These are phyloP conservation scores for Euplexia lucipara DNA, from an alignment of 2,888 invertebrate genomes.

Conservation along the genomic window DNA sequence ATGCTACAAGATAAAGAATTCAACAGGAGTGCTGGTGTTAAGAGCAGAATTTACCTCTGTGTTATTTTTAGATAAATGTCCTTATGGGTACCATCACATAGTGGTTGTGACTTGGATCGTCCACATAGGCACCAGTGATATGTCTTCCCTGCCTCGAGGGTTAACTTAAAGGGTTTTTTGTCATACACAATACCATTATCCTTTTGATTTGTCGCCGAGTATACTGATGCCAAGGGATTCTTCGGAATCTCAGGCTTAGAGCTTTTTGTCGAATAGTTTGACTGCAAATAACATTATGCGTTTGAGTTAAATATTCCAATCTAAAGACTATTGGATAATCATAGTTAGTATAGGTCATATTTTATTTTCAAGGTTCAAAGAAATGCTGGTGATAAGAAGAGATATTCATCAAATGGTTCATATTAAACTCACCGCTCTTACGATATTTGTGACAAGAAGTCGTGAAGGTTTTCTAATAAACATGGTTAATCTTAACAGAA, in stretches of 20 bases:
- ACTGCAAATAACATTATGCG: constrained; percentile 65
- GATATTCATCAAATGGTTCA: background rate
- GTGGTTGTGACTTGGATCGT: constrained; percentile 96
- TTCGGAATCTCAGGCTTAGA: constrained; percentile 92
- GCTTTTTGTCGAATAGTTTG: constrained; percentile 81
- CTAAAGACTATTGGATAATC: too few relatives aligned
- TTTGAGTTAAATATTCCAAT: too few relatives aligned
- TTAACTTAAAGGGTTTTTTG: constrained; percentile 96
- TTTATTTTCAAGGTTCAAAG: background rate
- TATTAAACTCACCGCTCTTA: constrained; percentile 53
- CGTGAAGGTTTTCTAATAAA: constrained; percentile 49
- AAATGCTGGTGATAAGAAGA: background rate
- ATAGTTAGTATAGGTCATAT: background rate
- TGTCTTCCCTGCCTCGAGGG: constrained; percentile 93
- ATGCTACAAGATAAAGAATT: background rate
- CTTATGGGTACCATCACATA: constrained; percentile 98
- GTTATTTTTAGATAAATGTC: constrained; percentile 94
- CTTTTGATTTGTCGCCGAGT: constrained; percentile 92
- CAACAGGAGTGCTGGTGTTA: background rate
- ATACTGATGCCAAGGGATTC: constrained; percentile 92
- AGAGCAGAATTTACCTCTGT: constrained; percentile 88
- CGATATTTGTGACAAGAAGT: constrained; percentile 33
- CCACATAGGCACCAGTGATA: constrained; percentile 99
- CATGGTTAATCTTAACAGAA: constrained; percentile 50
- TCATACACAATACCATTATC: constrained; percentile 96